These are phyloP conservation scores for Tholera decimalis DNA, from an alignment of 2,888 invertebrate species.

Conservation along the genomic window DNA sequence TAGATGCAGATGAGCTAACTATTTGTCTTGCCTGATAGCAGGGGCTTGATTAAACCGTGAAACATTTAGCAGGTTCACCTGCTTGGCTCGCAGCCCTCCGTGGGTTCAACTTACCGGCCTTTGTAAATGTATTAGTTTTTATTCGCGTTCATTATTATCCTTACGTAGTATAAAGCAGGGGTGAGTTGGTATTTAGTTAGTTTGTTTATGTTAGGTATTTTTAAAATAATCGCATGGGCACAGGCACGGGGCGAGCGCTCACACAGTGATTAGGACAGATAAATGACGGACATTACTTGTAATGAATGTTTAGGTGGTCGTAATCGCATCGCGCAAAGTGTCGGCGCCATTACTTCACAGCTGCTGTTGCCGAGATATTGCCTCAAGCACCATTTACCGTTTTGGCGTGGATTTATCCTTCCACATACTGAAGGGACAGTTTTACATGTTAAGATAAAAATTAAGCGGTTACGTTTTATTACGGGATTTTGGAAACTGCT, in stretches of 20 bases:
- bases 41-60: conserved; percentile 90
- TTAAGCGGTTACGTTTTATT: conserved; percentile 62
- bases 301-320: conserved; percentile 92
- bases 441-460: conserved; percentile 73
- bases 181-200: conserved; percentile 54
- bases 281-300: conserved; percentile 91
- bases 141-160: conserved; percentile 51
- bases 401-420: conserved; percentile 84
- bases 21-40: conserved; percentile 90
- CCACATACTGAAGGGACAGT: conserved; percentile 75
- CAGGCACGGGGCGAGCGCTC: conserved; percentile 76
- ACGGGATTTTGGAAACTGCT: conserved; percentile 36
- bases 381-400: conserved; percentile 86
- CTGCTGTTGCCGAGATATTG: conserved; percentile 90
- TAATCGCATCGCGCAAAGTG: conserved; percentile 91
- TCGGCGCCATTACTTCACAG: conserved; percentile 90
- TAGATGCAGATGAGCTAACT: conserved; percentile 91
- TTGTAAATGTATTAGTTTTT: conserved; percentile 59
- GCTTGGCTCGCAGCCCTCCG: conserved; percentile 71
- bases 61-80: conserved; percentile 87
- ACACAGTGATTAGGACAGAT: conserved; percentile 90
- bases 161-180: conserved; percentile 28
- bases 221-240: conserved; percentile 73
- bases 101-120: conserved; percentile 46
- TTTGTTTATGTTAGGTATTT: conserved; percentile 66